Base-by-base conservation (phyloP, 1,140 invertebrate species). In the Hormaphis cornu region DNA sequence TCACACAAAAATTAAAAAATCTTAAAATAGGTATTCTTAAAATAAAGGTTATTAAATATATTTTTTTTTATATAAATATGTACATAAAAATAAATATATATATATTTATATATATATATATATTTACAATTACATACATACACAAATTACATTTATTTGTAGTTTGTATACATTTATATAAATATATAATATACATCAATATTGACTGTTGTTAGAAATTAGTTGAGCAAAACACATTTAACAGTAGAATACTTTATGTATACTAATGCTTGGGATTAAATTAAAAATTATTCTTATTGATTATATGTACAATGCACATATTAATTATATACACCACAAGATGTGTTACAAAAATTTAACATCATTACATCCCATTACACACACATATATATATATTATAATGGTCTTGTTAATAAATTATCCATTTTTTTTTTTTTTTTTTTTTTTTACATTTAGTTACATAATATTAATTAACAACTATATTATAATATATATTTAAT, bases 181-280 rank as follows among this genome's bases (percentile, higher is more conserved):
- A 48, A 48, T 20, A 16, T 35, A 35, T n/a, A n/a, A n/a, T 48
- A 50, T 50, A 66, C 24, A 50, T 28, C 59, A 66, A 58, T 66
- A 48, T 66, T 66, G 61, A 66, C 61, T 66, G 61, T 44, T 44
- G 24, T 66, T 66, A 66, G 61, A 66, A 66, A 66, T 66, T 66
- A 66, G 61, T 66, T 66, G 61, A 66, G 61, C 61, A 66, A 66
- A 66, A 66, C 61, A 48, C 61, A 66, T 50, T 66, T 66, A 33
- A 66, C 30, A 66, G 28, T 66, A 66, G 44, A 66, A 66, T 66
- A 66, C 61, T 66, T 48, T 66, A 66, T 48, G 28, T 66, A 66
- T 24, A 63, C 58, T 63, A 66, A 28, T 66, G 61, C 50, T 58
- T 48, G 42, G 26, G 61, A 35, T 50, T 50, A 48, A 48, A 33